phyloP scores from a whole-genome alignment of 2,113 vertebrate genomes.

The Furnarius figulus region DNA sequence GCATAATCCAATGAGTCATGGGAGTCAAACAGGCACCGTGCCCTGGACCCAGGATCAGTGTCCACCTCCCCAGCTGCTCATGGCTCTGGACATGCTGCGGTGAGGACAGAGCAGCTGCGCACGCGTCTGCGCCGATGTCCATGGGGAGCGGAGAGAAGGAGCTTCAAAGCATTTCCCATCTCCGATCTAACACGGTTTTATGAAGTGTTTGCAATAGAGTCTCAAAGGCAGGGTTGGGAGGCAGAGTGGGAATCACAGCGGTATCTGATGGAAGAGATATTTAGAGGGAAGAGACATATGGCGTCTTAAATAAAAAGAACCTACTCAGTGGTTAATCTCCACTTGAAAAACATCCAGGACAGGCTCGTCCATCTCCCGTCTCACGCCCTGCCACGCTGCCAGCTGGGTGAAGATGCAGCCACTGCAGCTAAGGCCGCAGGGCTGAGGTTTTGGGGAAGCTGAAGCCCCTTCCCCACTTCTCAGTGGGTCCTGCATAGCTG shows the following conservation, averaged over 20 bases:
- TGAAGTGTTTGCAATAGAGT: background rate
- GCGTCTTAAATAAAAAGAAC: constrained; percentile 58
- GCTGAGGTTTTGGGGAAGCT: background rate
- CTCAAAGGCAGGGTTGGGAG: constrained; percentile 38
- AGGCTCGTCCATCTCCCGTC: background rate
- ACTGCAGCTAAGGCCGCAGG: accelerated
- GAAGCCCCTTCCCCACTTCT: background rate
- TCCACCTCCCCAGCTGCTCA: background rate
- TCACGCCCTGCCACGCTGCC: background rate
- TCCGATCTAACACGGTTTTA: background rate
- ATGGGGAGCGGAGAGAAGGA: background rate
- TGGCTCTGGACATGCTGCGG: accelerated
- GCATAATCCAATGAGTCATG: background rate
- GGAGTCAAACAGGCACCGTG: background rate
- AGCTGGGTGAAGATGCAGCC: background rate
- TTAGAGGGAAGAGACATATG: constrained; percentile 66
- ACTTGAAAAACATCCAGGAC: constrained; percentile 54
- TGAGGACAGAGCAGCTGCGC: accelerated
- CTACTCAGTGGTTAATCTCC: constrained; percentile 52
- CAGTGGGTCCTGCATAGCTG: accelerated
- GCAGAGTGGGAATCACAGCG: constrained; percentile 22
- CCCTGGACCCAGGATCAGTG: accelerated
- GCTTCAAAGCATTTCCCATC: background rate
- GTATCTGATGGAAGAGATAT: constrained; percentile 51
- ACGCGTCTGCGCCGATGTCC: accelerated